Conservation (phyloP, 2,888 invertebrate genomes). For the Caenorhabditis doughertyi region DNA sequence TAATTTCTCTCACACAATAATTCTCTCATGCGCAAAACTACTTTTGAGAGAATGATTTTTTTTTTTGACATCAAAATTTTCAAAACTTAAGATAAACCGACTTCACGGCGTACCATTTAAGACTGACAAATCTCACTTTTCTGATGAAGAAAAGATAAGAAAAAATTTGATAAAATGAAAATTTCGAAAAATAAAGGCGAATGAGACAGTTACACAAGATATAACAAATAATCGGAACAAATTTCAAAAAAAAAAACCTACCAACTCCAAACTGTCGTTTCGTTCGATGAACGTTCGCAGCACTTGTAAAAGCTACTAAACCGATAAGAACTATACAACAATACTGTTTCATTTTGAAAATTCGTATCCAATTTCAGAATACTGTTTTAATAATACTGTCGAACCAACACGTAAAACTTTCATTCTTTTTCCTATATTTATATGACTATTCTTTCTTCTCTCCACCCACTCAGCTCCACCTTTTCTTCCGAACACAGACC, state of each 20-base stretch:
- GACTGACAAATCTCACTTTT: no score
- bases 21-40: no score
- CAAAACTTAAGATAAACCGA: no score
- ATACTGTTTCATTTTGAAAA: conserved; percentile 58
- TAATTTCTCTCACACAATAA: no score
- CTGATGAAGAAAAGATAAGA: no score
- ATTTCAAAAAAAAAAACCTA: conserved; percentile 24
- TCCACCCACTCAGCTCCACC: conserved; percentile 49
- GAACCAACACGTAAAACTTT: conserved; percentile 53
- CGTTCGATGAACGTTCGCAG: conserved; percentile 47
- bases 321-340: conserved; percentile 49
- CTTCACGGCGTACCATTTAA: no score
- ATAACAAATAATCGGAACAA: background rate
- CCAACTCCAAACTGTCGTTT: conserved; percentile 62
- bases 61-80: no score
- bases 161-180: no score
- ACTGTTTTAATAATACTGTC: conserved; percentile 45
- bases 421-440: conserved; percentile 41
- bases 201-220: background rate
- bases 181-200: background rate
- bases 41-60: no score
- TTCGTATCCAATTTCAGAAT: conserved; percentile 55
- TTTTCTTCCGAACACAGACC: conserved; percentile 54
- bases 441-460: conserved; percentile 40
- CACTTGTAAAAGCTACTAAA: conserved; percentile 35